Conservation (phyloP, 1,140 invertebrate species). For the Dolichoris vasculosae region DNA sequence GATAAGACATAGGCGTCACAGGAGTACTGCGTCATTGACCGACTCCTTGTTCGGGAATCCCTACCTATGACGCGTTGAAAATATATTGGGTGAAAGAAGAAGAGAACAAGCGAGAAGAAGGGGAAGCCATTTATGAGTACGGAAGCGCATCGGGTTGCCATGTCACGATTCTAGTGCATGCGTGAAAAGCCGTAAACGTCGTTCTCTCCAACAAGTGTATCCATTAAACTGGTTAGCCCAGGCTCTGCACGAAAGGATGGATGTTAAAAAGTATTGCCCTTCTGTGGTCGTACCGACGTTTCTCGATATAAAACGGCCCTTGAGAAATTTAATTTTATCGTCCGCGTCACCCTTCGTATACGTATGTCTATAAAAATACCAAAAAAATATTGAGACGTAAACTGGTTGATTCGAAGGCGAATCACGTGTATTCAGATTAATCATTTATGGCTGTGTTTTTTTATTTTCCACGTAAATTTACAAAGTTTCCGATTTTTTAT, state of each 20-base stretch:
- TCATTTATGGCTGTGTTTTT: not conserved
- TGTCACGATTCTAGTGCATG: conserved; percentile 41
- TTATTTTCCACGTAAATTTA: not conserved
- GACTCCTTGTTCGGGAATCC: not conserved
- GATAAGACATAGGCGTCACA: not conserved
- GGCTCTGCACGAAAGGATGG: not conserved
- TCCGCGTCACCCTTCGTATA: not conserved
- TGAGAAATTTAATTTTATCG: conserved; percentile 45
- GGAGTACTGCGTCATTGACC: not conserved
- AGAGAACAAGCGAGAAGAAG: not conserved
- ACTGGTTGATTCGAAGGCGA: not conserved
- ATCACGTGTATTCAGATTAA: not conserved
- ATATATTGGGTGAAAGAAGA: not conserved
- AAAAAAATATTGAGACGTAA: conserved; percentile 7
- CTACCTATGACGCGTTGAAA: not conserved
- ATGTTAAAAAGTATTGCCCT: conserved; percentile 27
- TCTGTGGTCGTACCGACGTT: conserved; percentile 5
- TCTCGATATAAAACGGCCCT: conserved; percentile 27
- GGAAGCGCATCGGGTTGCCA: conserved; percentile 24
- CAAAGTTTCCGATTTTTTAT: not conserved
- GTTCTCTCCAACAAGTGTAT: conserved; percentile 35
- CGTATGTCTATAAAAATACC: not conserved
- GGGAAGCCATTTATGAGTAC: conserved; percentile 19
- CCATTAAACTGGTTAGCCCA: conserved; percentile 36
- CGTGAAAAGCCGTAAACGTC: conserved; percentile 41